Evolutionary conservation across 2,797 vertebrate species (phyloP).

Genomic region (Karalla daura): DNA sequence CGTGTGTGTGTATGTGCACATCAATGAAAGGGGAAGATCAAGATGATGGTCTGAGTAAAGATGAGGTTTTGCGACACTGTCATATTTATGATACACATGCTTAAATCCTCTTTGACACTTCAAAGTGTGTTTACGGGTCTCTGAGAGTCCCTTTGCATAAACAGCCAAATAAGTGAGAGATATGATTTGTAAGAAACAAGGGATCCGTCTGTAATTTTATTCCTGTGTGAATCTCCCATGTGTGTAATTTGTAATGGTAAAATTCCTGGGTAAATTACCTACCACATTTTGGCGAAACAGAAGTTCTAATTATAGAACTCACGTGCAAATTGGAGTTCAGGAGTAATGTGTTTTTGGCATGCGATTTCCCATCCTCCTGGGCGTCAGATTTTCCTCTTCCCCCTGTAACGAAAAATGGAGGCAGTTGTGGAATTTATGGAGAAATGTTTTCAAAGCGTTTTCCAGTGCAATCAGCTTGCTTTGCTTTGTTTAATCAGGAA

Average conservation of each 20-base stretch:
- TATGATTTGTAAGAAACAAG: not conserved
- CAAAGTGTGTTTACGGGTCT: conserved; percentile 2
- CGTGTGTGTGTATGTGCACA: not conserved
- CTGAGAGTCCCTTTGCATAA: not conserved
- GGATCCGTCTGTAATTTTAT: not conserved
- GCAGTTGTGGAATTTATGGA: conserved; percentile 19
- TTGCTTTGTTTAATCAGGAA: conserved; percentile 17
- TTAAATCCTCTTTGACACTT: conserved; percentile 2
- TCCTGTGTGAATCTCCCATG: not conserved
- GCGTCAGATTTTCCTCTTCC: conserved; percentile 34
- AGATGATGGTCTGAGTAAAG: not conserved
- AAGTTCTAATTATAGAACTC: conserved; percentile 18
- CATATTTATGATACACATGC: conserved; percentile 4
- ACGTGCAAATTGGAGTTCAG: conserved; percentile 23
- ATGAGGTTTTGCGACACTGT: conserved; percentile 5
- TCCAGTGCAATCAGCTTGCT: not conserved
- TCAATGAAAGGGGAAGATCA: conserved; percentile 8
- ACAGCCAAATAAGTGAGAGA: not conserved
- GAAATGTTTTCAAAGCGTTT: not conserved
- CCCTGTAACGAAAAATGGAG: conserved; percentile 45
- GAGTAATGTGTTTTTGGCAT: conserved; percentile 17
- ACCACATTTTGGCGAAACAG: conserved; percentile 6
- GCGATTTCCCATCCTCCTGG: conserved; percentile 7
- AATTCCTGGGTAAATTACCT: not conserved
- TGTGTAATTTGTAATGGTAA: conserved; percentile 11